Evolutionary conservation across 1,140 invertebrate genomes (phyloP).

Genomic region (Amyelois transitella): DNA sequence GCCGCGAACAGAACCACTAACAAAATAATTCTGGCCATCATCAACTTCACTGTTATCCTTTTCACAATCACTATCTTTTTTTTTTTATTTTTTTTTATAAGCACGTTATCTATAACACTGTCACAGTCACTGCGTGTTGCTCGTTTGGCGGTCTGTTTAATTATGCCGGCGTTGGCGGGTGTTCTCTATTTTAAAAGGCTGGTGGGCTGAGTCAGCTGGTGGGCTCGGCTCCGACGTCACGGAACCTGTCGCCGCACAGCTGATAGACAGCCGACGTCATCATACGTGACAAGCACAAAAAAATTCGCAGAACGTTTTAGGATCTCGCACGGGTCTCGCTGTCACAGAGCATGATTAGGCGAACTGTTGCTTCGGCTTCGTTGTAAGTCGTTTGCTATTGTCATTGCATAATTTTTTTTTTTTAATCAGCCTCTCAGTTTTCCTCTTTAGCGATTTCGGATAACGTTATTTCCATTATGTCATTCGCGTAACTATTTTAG

Average conservation of each 20-base stretch:
- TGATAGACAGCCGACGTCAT: conserved; percentile 24
- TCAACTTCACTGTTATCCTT: conserved; percentile 18
- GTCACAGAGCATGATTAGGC: no score
- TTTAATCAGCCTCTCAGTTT: background rate
- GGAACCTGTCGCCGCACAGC: conserved; percentile 33
- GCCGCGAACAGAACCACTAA: conserved; percentile 38
- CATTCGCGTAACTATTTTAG: background rate
- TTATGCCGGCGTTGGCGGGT: conserved; percentile 35
- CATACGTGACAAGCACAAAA: background rate
- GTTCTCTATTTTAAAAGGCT: conserved; percentile 54
- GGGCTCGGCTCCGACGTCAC: conserved; percentile 35
- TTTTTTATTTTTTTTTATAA: background rate
- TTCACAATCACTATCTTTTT: conserved; percentile 3
- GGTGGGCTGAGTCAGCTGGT: conserved; percentile 55
- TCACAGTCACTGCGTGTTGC: conserved; percentile 40
- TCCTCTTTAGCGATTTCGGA: background rate
- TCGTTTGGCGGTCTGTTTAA: conserved; percentile 37
- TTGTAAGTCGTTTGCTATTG: background rate
- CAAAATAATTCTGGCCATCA: conserved; percentile 44
- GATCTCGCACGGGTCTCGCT: conserved; percentile 13
- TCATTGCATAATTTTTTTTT: background rate
- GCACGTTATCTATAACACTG: conserved; percentile 21
- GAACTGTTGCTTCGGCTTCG: conserved; percentile 4
- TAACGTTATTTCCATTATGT: background rate
- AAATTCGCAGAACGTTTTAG: conserved; percentile 16